phyloP scores from a whole-genome alignment of 2,797 vertebrate species.

The Sebastes melanostomus region DNA sequence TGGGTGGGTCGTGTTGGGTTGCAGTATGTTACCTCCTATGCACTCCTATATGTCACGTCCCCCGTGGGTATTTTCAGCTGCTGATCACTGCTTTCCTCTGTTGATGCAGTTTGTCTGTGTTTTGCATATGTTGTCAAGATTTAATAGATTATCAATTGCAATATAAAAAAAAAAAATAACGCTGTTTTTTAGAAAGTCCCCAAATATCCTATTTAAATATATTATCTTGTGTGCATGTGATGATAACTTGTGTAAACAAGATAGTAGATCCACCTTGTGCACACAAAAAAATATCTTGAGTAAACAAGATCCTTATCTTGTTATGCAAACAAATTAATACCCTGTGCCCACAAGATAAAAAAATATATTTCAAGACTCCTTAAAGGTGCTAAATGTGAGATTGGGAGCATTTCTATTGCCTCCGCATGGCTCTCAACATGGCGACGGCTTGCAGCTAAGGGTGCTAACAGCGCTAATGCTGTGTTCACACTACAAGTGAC shows the following conservation, averaged over 20 bases:
- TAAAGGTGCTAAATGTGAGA: too few species aligned
- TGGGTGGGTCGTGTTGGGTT: not conserved
- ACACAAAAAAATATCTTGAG: not conserved
- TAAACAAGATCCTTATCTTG: not conserved
- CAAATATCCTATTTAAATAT: not conserved
- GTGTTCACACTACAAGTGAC: too few species aligned
- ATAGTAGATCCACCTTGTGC: not conserved
- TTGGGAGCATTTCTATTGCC: too few species aligned
- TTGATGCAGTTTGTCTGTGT: not conserved
- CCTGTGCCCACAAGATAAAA: not conserved
- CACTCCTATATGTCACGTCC: not conserved
- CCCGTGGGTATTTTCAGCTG: not conserved
- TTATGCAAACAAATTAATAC: not conserved
- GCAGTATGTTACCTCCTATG: not conserved
- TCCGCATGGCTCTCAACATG: too few species aligned
- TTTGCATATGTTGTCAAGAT: not conserved
- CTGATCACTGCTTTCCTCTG: not conserved
- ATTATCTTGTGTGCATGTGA: not conserved
- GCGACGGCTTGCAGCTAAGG: too few species aligned
- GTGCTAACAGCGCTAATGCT: too few species aligned
- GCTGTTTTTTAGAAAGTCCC: not conserved
- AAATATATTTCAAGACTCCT: not conserved
- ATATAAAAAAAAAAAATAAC: not conserved
- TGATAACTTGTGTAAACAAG: not conserved
- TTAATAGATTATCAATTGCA: not conserved